These are phyloP conservation scores for Cotesia glomerata DNA, from an alignment of 1,140 invertebrate species.

Conservation along the genomic window DNA sequence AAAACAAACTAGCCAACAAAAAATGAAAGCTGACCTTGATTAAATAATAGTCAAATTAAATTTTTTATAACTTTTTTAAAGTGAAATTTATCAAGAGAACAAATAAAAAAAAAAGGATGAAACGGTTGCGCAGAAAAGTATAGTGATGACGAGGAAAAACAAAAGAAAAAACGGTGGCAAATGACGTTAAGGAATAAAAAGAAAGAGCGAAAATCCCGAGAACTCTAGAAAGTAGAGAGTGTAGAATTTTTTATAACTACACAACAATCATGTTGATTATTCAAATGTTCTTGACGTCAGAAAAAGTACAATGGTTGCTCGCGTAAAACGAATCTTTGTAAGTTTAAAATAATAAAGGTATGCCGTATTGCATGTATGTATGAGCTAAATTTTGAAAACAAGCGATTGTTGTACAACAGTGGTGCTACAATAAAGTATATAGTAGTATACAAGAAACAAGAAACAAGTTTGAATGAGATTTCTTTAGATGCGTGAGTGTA, in stretches of 20 bases:
- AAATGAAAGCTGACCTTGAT: too few species aligned
- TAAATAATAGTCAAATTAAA: too few species aligned
- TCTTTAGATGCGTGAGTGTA: neutral
- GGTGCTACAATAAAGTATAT: conserved; percentile 16
- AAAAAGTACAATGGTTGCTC: conserved; percentile 5
- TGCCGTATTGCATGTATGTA: neutral
- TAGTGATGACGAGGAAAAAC: neutral
- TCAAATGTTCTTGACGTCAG: conserved; percentile 10
- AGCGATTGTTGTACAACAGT: conserved; percentile 27
- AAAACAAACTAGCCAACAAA: too few species aligned
- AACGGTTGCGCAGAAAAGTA: too few species aligned
- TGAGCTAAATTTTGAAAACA: conserved; percentile 27
- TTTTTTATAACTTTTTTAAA: too few species aligned
- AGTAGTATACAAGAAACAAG: neutral
- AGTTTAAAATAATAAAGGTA: neutral
- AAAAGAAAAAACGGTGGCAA: neutral
- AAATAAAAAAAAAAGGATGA: too few species aligned
- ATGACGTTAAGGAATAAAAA: neutral
- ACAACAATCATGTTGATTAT: neutral
- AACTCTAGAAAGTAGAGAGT: neutral
- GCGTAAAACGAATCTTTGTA: neutral
- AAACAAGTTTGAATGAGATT: conserved; percentile 26
- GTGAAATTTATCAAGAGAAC: too few species aligned
- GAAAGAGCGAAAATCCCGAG: neutral
- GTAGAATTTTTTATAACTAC: neutral